Evolutionary conservation across 1,140 invertebrate genomes (phyloP), one percentile per base, ranked within the genome.

Genomic region (Magallana ariakensis): DNA sequence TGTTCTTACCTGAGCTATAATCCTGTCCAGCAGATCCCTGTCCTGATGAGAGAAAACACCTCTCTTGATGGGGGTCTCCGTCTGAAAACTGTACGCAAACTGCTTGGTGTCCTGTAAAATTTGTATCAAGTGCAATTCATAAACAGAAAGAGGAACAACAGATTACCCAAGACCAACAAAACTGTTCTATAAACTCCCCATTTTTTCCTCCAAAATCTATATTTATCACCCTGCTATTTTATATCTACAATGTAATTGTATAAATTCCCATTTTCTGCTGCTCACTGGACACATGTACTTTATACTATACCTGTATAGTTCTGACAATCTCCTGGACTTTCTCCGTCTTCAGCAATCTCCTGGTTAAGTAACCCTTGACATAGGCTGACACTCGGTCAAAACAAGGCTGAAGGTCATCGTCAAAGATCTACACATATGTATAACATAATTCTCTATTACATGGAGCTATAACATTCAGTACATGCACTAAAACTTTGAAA

Each of bases 311-410:
- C 89, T 90, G 87, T 89, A 98, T 97, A 26, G 97, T 97, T 94
- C 97, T 96, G 88, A 98, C 97, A 16, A 97, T 95, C 58, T 95
- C 95, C 93, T 97, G 96, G 4, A 98, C 96, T 90, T 97, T 96
- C 92, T 97, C 97, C 1, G 97, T 97, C 84, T 95, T 95, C 94
- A 98, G 96, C 60, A 98, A 95, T 87, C 97, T 96, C 66, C 98
- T 96, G 55, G 96, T 96, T 84, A 98, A 95, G 93, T 96, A 98
- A 3, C 98, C 98, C 92, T 96, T 96, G n/a, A 96, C 96, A 91
- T 96, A 95, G 33, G 97, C 97, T 88, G 96, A 96, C 85, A 98
- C 85, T 81, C 91, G 91, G 56, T 94, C 92, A 92, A 95, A 95
- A 84, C 94, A 95, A 11, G 62, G 86, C 90, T 93, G 88, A 88